Evolutionary conservation across 1,140 invertebrate genomes (phyloP).

Genomic region (Drosophila takahashii): DNA sequence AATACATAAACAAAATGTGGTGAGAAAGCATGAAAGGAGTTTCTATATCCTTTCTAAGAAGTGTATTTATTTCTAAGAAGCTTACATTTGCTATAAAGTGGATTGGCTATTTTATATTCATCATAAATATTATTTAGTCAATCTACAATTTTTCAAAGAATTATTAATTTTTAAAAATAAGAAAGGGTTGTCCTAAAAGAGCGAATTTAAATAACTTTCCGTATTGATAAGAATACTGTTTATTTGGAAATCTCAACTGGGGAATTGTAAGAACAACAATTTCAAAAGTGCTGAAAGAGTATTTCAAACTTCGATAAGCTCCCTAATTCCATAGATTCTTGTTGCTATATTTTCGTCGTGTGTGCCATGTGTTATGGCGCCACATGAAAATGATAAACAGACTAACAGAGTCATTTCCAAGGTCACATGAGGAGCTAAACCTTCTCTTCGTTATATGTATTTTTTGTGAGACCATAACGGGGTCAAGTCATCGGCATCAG

Average conservation of each 20-base stretch:
- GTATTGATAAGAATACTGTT: no score
- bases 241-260: no score
- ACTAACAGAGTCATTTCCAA: constrained; percentile 55
- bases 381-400: constrained; percentile 39
- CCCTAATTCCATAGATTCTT: constrained; percentile 1
- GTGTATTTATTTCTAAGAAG: background rate
- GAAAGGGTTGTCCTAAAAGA: no score
- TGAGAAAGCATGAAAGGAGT: background rate
- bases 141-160: no score
- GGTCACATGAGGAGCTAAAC: constrained; percentile 44
- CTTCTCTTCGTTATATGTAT: background rate
- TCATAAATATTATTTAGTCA: no score
- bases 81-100: no score
- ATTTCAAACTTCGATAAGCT: constrained; percentile 2
- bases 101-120: no score
- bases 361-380: constrained; percentile 33
- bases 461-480: constrained; percentile 7
- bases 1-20: constrained; percentile 57
- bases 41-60: background rate
- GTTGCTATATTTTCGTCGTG: constrained; percentile 5
- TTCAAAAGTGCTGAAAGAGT: background rate
- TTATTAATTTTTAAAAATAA: no score
- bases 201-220: no score
- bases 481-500: constrained; percentile 32
- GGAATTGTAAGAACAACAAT: no score